phyloP scores from a whole-genome alignment of 2,797 vertebrate genomes.

The Chaetodon trifasciatus region DNA sequence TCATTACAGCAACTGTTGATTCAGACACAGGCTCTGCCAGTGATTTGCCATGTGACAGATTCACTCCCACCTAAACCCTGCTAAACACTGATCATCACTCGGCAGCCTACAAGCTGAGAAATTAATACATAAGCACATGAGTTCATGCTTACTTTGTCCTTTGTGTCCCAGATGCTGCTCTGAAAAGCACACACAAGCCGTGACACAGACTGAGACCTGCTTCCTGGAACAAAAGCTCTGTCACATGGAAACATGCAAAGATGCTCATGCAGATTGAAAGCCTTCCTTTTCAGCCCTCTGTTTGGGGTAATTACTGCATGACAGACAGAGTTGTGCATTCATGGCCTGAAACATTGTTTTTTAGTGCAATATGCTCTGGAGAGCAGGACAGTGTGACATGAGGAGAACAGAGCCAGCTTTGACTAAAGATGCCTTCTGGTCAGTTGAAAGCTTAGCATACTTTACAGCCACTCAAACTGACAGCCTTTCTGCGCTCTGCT shows the following conservation, averaged over 20 bases:
- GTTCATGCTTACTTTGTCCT: conserved; percentile 40
- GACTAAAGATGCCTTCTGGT: conserved; percentile 66
- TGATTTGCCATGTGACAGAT: conserved; percentile 73
- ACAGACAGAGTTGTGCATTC: conserved; percentile 30
- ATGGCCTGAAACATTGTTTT: conserved; percentile 45
- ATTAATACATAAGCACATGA: conserved; percentile 45
- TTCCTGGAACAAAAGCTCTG: conserved; percentile 46
- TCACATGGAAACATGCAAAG: conserved; percentile 47
- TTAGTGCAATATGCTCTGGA: conserved; percentile 57
- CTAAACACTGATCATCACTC: conserved; percentile 59
- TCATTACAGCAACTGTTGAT: conserved; percentile 79
- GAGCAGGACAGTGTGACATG: conserved; percentile 42
- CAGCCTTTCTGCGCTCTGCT: conserved; percentile 25
- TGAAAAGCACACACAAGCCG: conserved; percentile 33
- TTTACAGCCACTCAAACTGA: conserved; percentile 32
- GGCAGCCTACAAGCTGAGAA: conserved; percentile 46
- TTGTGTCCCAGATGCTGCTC: conserved; percentile 34
- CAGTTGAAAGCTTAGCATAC: conserved; percentile 37
- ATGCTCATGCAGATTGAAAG: conserved; percentile 17
- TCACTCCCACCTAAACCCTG: conserved; percentile 67
- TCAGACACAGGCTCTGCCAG: conserved; percentile 62
- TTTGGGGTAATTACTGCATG: conserved; percentile 43
- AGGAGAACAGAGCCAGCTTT: conserved; percentile 39
- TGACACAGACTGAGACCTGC: conserved; percentile 29
- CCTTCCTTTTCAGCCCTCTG: conserved; percentile 15